Base-by-base conservation (phyloP, 2,113 vertebrate genomes). In the Nestor notabilis region DNA sequence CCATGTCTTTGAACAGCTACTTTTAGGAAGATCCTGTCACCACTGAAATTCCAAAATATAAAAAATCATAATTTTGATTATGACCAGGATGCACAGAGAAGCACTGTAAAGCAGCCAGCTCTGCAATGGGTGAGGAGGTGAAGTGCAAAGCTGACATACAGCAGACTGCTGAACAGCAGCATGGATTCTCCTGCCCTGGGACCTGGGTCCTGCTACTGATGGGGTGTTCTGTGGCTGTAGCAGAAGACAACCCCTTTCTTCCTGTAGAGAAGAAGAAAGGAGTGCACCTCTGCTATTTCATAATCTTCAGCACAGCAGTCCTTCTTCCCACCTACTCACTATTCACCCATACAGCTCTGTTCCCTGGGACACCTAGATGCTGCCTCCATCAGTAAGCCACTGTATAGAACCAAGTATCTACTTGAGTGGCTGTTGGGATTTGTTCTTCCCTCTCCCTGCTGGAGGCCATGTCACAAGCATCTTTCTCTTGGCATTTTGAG, bases 21-120 rank as follows among this genome's bases (percentile, higher is more conserved):
- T 83, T 80, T 50, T 66, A 89, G 60, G 39, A 77, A 89, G 28
- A 55, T 50, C 75, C 14, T 82, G 33, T 41, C 70, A 52, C 6
- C 17, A 77, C 35, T 80, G 24, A 77, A 46, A 50, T 39, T 21
- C 21, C 0, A 28, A 49, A 49, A 69, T 44, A 24, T 13, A 1
- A 49, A 28, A 1, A 0, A 0, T 23, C 10, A 4, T 70, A 0
- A 49, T 63, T 93, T 82, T 71, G 10, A 47, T 63, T 66, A 35
- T 17, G n/a, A 44, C 2, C 37, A 81, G n/a, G 33, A 28, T 70
- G 60, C 52, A 83, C 10, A 61, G 47, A 68, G 43, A 43, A 79
- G 46, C 49, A 72, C 15, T n/a, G 13, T 7, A 63, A 70, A 77
- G 16, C 37, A 81, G 70, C 37, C 72, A 52, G 20, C 37, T 46